Percentiles rank a stretch among this genome's conserved stretches.
These are phyloP conservation scores for Mizuhopecten yessoensis DNA, from an alignment of 1,140 invertebrate genomes.

Conservation along the genomic window DNA sequence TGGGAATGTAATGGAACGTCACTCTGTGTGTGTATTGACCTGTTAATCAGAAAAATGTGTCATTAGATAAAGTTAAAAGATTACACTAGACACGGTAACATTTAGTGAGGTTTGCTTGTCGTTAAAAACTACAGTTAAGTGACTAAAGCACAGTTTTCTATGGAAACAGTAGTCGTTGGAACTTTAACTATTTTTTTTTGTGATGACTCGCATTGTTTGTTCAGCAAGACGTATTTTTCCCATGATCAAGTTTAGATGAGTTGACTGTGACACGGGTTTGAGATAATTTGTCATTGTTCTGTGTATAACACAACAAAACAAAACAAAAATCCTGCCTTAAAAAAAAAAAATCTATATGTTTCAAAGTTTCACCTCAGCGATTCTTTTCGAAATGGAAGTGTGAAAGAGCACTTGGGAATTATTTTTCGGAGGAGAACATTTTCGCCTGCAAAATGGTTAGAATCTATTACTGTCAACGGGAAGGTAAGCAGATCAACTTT, in stretches of 20 bases:
- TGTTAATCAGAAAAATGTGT: not conserved
- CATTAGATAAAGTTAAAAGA: not conserved
- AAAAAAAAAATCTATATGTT: not conserved
- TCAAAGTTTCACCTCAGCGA: not conserved
- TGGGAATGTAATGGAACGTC: not conserved
- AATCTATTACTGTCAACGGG: constrained; percentile 10
- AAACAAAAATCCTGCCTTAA: not conserved
- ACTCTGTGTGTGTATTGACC: not conserved
- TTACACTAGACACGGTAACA: not conserved
- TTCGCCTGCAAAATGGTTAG: constrained; percentile 4
- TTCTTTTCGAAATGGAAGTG: constrained; percentile 8
- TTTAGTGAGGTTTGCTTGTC: not conserved
- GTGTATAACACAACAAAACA: not conserved
- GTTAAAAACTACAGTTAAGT: not conserved
- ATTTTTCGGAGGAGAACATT: not conserved
- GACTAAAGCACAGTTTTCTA: not conserved
- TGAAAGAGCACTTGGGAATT: not conserved
- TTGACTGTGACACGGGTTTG: not conserved
- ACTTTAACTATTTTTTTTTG: constrained; percentile 5
- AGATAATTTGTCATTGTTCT: not conserved
- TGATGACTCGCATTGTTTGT: not conserved
- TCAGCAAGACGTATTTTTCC: not conserved
- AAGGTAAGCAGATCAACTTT: not conserved
- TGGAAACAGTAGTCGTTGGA: not conserved
- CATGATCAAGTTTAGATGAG: constrained; percentile 18